Evolutionary conservation across 2,797 vertebrate genomes (phyloP), one percentile per base, ranked within the genome.

Genomic region (Myotis pilosus): DNA sequence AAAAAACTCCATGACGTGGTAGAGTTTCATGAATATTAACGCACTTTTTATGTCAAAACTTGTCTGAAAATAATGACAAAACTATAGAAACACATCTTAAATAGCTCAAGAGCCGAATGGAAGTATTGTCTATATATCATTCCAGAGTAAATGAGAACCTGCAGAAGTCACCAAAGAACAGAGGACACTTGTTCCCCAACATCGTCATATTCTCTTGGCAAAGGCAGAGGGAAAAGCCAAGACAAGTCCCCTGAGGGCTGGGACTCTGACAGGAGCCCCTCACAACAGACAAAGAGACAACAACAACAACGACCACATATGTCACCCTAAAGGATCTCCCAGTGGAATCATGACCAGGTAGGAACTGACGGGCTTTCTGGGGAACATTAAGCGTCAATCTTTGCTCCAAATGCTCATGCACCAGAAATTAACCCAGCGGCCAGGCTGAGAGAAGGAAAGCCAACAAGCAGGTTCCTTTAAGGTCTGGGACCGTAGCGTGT

Each of bases 401-500:
- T 57, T 8, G 2, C 36, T 92, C 12, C n/a, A 23, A 4, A 3
- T 7, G 19, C 3, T 62, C 36, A 13, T 6, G 13, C 23, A 8
- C 16, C 15, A 22, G 15, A 8, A 28, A 5, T 13, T 23, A 68
- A 28, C 13, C 15, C 12, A 13, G 17, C 22, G 11, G 3, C 57
- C 57, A 60, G 57, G 4, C 28, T 22, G 17, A 3, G 8, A 38
- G 53, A 60, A 33, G 19, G 5, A 49, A 49, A 49, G 5, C 55
- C 25, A 53, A 51, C 4, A 30, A 8, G 53, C 20, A 47, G 1
- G 12, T 5, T 92, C 25, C n/a, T 79, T 17, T 86, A 78, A 38
- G 30, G 38, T 16, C 10, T 28, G 4, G 1, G 2, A 12, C 64
- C 15, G n/a, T 15, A 15, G 1, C 4, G 5, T 25, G 25, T 15